Evolutionary conservation across 2,888 invertebrate genomes (phyloP).

Genomic region (Eupithecia inturbata): DNA sequence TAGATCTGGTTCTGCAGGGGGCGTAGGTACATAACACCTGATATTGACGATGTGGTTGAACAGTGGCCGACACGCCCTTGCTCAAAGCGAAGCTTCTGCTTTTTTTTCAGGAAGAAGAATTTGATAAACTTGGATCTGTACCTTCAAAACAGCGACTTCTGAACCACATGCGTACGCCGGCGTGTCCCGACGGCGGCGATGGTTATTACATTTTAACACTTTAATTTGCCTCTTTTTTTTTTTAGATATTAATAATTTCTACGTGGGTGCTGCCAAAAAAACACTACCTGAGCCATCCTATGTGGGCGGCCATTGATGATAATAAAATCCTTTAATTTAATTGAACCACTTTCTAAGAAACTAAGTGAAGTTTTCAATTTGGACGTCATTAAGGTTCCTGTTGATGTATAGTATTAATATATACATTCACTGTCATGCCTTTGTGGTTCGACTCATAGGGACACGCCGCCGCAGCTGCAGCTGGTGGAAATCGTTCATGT

Average conservation of each 20-base stretch:
- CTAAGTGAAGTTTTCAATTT: slow-evolving; percentile 72
- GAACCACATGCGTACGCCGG: not conserved
- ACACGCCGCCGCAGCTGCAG: too few species aligned
- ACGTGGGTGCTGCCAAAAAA: not conserved
- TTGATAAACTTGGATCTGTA: not conserved
- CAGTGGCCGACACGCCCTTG: not conserved
- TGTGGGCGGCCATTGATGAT: not conserved
- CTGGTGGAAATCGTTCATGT: too few species aligned
- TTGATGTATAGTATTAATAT: too few species aligned
- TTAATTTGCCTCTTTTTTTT: not conserved
- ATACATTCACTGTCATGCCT: too few species aligned
- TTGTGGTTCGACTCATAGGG: too few species aligned
- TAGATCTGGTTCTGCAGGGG: not conserved
- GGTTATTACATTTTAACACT: not conserved
- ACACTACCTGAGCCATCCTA: not conserved
- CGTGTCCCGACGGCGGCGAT: not conserved
- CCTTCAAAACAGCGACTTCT: not conserved
- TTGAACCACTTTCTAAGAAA: slow-evolving; percentile 68
- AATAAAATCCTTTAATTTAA: slow-evolving; percentile 58
- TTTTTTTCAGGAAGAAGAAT: not conserved
- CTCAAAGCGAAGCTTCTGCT: not conserved
- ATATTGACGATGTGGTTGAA: not conserved
- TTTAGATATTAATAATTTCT: not conserved
- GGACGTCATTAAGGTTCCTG: slow-evolving; percentile 57
- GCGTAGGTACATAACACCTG: not conserved